Conservation (phyloP, 2,888 invertebrate genomes). For the Hedya salicella region DNA sequence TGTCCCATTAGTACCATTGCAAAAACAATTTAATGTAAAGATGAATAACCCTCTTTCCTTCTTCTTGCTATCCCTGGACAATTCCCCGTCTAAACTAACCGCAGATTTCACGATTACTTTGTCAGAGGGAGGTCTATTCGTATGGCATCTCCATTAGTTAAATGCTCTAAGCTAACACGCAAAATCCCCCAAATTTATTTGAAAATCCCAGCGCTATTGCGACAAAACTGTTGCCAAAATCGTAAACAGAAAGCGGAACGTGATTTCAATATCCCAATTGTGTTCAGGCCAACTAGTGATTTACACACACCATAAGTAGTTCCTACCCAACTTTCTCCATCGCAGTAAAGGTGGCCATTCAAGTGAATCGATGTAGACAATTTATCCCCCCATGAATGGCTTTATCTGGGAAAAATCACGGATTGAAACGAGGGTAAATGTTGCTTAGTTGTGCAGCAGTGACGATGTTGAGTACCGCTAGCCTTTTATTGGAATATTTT, state of each 20-base stretch:
- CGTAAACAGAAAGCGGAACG: neutral
- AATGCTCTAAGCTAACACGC: too few species aligned
- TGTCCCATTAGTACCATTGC: too few species aligned
- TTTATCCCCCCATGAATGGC: conserved; percentile 35
- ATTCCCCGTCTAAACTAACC: too few species aligned
- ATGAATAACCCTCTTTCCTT: too few species aligned
- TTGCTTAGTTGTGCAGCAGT: conserved; percentile 18
- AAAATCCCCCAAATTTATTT: neutral
- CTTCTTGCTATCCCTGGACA: too few species aligned
- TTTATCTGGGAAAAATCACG: conserved; percentile 39
- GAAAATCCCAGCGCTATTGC: neutral
- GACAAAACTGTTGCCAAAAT: conserved; percentile 3
- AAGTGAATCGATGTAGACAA: conserved; percentile 36
- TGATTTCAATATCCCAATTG: conserved; percentile 20
- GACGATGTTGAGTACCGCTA: neutral
- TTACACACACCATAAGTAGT: conserved; percentile 30
- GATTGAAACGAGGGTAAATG: conserved; percentile 7
- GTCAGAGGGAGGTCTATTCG: too few species aligned
- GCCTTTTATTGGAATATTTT: conserved; percentile 9
- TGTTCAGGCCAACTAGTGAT: conserved; percentile 22
- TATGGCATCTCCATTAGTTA: too few species aligned
- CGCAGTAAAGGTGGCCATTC: conserved; percentile 31
- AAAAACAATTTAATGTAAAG: too few species aligned
- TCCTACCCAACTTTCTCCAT: conserved; percentile 13
- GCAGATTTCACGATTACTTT: too few species aligned